Conservation (phyloP, 2,797 vertebrate genomes). For the Clarias platycephalus region DNA sequence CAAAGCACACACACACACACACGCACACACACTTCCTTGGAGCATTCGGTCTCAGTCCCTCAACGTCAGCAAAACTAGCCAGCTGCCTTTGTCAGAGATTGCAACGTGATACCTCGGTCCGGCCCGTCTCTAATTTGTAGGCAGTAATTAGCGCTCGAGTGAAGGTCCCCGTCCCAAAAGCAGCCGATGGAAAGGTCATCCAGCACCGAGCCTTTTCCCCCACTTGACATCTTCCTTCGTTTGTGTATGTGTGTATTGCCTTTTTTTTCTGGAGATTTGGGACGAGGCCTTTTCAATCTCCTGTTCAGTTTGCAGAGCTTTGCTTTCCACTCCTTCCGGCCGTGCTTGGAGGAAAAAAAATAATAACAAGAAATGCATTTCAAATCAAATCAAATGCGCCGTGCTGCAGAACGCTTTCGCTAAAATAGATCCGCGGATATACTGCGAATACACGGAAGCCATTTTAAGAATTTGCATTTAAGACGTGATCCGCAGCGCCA, state of each 20-base stretch:
- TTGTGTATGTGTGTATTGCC: constrained; percentile 1
- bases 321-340: background rate
- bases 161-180: constrained; percentile 40
- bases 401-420: background rate
- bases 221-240: background rate
- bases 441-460: background rate
- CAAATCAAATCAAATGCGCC: constrained; percentile 1
- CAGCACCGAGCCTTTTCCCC: background rate
- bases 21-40: constrained; percentile 52
- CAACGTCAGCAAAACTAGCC: constrained; percentile 58
- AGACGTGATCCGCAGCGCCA: background rate
- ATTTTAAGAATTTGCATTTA: constrained; percentile 18
- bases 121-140: constrained; percentile 67
- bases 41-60: constrained; percentile 61
- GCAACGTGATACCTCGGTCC: constrained; percentile 65
- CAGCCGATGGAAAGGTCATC: constrained; percentile 39
- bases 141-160: constrained; percentile 52
- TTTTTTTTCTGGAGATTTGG: constrained; percentile 9
- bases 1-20: constrained; percentile 34
- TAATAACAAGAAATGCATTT: constrained; percentile 14
- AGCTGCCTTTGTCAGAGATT: constrained; percentile 57
- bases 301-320: constrained; percentile 37
- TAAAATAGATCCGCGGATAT: constrained; percentile 16
- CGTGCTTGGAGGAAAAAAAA: background rate
- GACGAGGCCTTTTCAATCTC: constrained; percentile 42